phyloP scores from a whole-genome alignment of 2,888 invertebrate genomes.

The Aporophyla nigra region DNA sequence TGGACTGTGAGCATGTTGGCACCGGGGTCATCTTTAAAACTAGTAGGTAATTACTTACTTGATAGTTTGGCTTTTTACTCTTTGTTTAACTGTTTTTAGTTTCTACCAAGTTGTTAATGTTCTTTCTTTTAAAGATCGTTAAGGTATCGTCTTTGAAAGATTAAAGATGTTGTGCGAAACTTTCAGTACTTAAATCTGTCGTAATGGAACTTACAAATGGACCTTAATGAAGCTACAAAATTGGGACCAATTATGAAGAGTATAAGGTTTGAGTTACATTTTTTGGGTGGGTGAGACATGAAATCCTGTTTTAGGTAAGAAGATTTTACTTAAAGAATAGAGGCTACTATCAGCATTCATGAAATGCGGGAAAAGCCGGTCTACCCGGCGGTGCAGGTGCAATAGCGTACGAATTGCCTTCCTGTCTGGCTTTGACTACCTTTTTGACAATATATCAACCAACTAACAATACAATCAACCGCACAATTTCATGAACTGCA shows the following conservation, averaged over 20 bases:
- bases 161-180: constrained; percentile 22
- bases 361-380: not conserved
- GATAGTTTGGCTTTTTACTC: constrained; percentile 61
- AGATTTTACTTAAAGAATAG: not conserved
- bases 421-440: not conserved
- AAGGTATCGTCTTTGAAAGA: constrained; percentile 34
- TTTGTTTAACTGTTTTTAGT: constrained; percentile 52
- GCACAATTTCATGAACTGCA: constrained; percentile 29
- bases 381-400: not conserved
- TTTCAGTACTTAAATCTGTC: not conserved
- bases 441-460: constrained; percentile 1
- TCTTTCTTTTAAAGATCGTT: constrained; percentile 43
- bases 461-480: constrained; percentile 15
- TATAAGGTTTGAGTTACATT: not conserved
- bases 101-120: constrained; percentile 50
- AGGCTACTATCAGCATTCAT: not conserved
- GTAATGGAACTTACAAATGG: constrained; percentile 11
- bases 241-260: not conserved
- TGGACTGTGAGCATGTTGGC: constrained; percentile 38
- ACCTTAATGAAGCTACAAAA: constrained; percentile 1
- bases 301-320: not conserved
- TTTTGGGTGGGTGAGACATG: not conserved
- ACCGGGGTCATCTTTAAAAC: constrained; percentile 54
- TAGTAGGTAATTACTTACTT: constrained; percentile 60
- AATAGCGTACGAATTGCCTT: not conserved